phyloP scores from a whole-genome alignment of 2,113 vertebrate species.

The Lampris incognitus region DNA sequence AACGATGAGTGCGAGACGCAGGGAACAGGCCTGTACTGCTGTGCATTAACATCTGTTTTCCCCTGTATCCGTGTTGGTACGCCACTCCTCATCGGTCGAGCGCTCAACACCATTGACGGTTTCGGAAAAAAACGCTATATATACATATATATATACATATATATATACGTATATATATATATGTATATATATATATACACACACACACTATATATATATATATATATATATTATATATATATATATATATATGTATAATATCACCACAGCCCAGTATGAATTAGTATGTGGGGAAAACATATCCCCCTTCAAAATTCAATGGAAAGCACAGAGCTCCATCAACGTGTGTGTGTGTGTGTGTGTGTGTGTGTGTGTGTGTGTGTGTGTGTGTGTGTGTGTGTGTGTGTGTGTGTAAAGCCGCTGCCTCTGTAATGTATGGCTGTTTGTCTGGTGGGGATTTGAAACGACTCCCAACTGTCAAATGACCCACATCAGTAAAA shows the following conservation, averaged over 20 bases:
- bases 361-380: background rate
- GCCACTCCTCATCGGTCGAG: no score
- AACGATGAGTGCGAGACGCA: no score
- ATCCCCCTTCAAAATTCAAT: slow-evolving; percentile 25
- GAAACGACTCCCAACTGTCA: slow-evolving; percentile 78
- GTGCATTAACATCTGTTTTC: no score
- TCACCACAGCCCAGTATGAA: slow-evolving; percentile 50
- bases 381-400: background rate
- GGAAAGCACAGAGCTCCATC: slow-evolving; percentile 7
- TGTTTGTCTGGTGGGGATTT: slow-evolving; percentile 63
- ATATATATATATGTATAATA: slow-evolving; percentile 55
- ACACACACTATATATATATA: no score
- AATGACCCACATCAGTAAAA: slow-evolving; percentile 74
- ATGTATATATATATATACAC: slow-evolving; percentile 24
- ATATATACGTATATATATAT: slow-evolving; percentile 31
- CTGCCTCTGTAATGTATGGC: slow-evolving; percentile 68
- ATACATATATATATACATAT: no score
- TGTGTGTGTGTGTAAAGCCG: background rate
- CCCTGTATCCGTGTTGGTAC: no score
- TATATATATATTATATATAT: no score
- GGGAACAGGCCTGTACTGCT: no score
- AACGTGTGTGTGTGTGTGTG: background rate
- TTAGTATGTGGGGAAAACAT: slow-evolving; percentile 64
- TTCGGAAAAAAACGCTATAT: no score
- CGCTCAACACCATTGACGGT: no score